Evolutionary conservation across 2,797 vertebrate species (phyloP), one percentile per base, ranked within the genome.

Genomic region (Halcyon leucocephala): DNA sequence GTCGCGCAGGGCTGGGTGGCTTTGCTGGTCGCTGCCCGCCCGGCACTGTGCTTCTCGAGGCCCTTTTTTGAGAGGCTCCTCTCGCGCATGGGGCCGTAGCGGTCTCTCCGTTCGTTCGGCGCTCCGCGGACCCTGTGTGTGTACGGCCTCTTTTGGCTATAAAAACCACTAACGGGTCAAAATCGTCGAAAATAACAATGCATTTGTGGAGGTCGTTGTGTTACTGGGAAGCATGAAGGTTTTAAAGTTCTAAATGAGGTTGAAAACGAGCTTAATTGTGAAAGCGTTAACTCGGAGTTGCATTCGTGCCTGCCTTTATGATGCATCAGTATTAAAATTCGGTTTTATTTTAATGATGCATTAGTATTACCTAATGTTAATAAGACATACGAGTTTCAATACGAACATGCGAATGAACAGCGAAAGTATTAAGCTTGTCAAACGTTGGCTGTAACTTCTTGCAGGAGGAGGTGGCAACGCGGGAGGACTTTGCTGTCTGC

Each of bases 31-130:
- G 8, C 37, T 65, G 2, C n/a, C 29, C 28, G 7, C 12, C 55
- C 16, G 31, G 5, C 3, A 54, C 26, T 4, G 35, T 2, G 29
- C 16, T 31, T 1, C 20, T 4, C 13, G 1, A 8, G 60, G 33
- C 61, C 39, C 26, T 4, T 21, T 9, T 0, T 0, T 1, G 25
- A 4, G 25, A 14, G 19, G 41, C 6, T 51, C 3, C 24, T 4
- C 44, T 14, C 3, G 42, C 5, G 12, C 0, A 3, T 0, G 44
- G 33, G 22, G 17, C 29, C 17, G 29, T 19, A 7, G 18, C 28
- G 3, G 48, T 25, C 73, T 2, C 20, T 21, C 20, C 1, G 10
- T 6, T 7, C 2, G 5, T 22, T 57, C 8, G 0, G 25, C 5
- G 42, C 61, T 31, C 28, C 5, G 20, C 66, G 12, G 20, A 1